These are phyloP conservation scores for Aplysina aerophoba DNA, from an alignment of 37 sponge, comb jelly and placozoan species.

Conservation along the genomic window DNA sequence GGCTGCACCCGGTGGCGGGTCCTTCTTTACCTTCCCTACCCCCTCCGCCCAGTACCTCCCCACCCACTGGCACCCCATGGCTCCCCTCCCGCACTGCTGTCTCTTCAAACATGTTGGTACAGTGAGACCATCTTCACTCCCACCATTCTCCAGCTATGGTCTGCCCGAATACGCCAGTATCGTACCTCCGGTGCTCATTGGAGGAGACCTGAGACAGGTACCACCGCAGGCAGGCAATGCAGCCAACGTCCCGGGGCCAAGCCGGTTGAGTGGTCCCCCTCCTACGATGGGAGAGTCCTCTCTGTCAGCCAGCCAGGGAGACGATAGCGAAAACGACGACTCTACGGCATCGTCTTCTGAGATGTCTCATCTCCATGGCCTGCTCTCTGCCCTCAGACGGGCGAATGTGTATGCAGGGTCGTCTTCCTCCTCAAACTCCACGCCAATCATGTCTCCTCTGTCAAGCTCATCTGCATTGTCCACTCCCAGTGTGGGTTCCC, in stretches of 20 bases:
- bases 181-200: not conserved
- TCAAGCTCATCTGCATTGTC: not conserved
- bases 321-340: not conserved
- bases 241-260: conserved; percentile 21
- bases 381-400: not conserved
- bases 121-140: not conserved
- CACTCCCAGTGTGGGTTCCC: conserved; percentile 6
- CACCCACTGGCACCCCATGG: conserved; percentile 65
- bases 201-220: not conserved
- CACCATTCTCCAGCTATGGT: not conserved
- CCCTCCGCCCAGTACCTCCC: conserved; percentile 72
- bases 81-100: conserved; percentile 4
- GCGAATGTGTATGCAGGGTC: not conserved
- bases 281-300: no score
- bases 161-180: not conserved
- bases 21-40: conserved; percentile 80
- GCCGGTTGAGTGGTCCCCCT: not conserved
- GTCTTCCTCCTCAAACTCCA: not conserved
- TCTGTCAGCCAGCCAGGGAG: not conserved
- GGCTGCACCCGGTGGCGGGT: conserved; percentile 40
- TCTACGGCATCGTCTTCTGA: not conserved
- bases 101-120: conserved; percentile 27
- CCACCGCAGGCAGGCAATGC: not conserved
- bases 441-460: conserved; percentile 17
- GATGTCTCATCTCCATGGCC: conserved; percentile 27